Percentiles rank a stretch among this genome's conserved stretches.
phyloP scores from a whole-genome alignment of 2,113 vertebrate species.

The Salminus brasiliensis region DNA sequence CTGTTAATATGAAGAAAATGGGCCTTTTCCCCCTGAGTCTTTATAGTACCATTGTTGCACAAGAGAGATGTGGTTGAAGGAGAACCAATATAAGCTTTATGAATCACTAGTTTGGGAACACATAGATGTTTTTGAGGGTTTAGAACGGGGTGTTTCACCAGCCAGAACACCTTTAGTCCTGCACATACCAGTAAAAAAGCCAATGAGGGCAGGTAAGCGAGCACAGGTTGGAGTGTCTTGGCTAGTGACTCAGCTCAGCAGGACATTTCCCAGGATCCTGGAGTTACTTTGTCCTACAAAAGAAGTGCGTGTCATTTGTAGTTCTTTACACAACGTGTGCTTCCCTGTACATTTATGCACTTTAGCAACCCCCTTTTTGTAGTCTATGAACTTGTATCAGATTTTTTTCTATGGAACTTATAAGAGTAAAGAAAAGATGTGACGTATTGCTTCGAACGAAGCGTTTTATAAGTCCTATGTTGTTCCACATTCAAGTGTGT shows the following conservation, averaged over 20 bases:
- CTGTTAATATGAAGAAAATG: slow-evolving; percentile 21
- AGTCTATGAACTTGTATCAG: slow-evolving; percentile 48
- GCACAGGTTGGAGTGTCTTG: not conserved
- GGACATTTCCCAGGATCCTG: slow-evolving; percentile 22
- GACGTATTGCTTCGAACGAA: slow-evolving; percentile 59
- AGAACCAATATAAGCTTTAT: slow-evolving; percentile 53
- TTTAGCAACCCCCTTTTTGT: slow-evolving; percentile 63
- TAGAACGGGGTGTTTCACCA: slow-evolving; percentile 25
- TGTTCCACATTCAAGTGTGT: slow-evolving; percentile 55
- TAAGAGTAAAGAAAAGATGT: slow-evolving; percentile 38
- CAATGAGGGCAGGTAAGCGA: not conserved
- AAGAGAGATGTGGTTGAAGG: slow-evolving; percentile 28
- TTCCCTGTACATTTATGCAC: slow-evolving; percentile 62
- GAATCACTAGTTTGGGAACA: slow-evolving; percentile 48
- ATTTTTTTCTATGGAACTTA: slow-evolving; percentile 57
- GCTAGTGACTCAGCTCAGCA: not conserved
- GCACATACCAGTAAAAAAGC: slow-evolving; percentile 5
- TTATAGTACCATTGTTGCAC: slow-evolving; percentile 53
- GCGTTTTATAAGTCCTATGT: slow-evolving; percentile 47
- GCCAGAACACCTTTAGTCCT: slow-evolving; percentile 17
- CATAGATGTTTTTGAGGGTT: slow-evolving; percentile 34
- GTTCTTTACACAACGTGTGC: slow-evolving; percentile 34
- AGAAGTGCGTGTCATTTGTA: slow-evolving; percentile 37
- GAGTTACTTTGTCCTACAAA: slow-evolving; percentile 1
- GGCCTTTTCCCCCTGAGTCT: slow-evolving; percentile 18